Conservation (phyloP, 2,113 vertebrate genomes). For the Prietella phreatophila region DNA sequence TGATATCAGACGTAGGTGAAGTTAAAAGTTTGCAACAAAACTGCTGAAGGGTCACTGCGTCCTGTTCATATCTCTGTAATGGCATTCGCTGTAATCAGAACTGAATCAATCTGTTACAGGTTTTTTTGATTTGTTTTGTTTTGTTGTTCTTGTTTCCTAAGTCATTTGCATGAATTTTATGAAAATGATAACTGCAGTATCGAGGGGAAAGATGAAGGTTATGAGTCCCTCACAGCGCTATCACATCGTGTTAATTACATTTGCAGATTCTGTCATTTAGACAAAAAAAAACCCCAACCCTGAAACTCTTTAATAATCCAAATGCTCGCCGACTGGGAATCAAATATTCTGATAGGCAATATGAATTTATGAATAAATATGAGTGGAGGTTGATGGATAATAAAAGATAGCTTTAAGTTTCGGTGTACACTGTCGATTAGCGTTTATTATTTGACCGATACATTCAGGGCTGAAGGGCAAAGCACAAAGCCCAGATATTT, state of each 20-base stretch:
- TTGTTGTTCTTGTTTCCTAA: not conserved
- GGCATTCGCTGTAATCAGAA: slow-evolving; percentile 72
- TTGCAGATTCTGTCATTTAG: slow-evolving; percentile 74
- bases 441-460: not conserved
- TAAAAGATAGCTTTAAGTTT: slow-evolving; percentile 33
- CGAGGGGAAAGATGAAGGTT: slow-evolving; percentile 75
- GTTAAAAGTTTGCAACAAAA: slow-evolving; percentile 43
- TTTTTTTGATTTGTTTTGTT: slow-evolving; percentile 4
- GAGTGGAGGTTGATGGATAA: slow-evolving; percentile 28
- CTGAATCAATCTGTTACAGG: slow-evolving; percentile 68
- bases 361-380: slow-evolving; percentile 51
- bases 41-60: slow-evolving; percentile 64
- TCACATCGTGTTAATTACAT: slow-evolving; percentile 68
- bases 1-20: not conserved
- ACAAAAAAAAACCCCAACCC: slow-evolving; percentile 59
- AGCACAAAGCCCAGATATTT: not conserved
- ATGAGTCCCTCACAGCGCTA: slow-evolving; percentile 68
- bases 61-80: slow-evolving; percentile 71
- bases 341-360: slow-evolving; percentile 53
- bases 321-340: slow-evolving; percentile 45
- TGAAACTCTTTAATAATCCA: slow-evolving; percentile 64
- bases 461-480: not conserved
- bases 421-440: not conserved
- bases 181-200: slow-evolving; percentile 64
- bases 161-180: slow-evolving; percentile 68